Percentiles rank a stretch among this genome's conserved stretches.
These are phyloP conservation scores for Empidonax traillii DNA, from an alignment of 2,113 vertebrate species.

Conservation along the genomic window DNA sequence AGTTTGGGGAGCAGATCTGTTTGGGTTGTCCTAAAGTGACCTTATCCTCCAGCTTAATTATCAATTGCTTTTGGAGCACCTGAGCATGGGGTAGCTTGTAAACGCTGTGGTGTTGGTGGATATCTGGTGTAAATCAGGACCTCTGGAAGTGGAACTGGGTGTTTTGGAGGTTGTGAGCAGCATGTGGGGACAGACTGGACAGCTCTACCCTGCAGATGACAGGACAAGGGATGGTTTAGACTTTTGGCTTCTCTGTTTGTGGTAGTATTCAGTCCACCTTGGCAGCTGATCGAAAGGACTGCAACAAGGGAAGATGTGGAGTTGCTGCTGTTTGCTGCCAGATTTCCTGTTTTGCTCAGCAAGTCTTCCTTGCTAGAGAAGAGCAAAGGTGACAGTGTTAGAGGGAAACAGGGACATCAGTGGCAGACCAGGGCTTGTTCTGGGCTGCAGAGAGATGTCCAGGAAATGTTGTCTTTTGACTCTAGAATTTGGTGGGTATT, in stretches of 20 bases:
- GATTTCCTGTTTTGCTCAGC: not conserved
- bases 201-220: not conserved
- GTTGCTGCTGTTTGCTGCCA: not conserved
- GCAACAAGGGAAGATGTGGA: not conserved
- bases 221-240: not conserved
- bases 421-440: not conserved
- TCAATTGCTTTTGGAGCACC: not conserved
- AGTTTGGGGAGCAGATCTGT: not conserved
- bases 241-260: not conserved
- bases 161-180: not conserved
- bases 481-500: not conserved
- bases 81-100: not conserved
- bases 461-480: not conserved
- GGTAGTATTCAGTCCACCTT: not conserved
- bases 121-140: not conserved
- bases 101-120: not conserved
- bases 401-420: not conserved
- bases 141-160: not conserved
- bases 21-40: not conserved
- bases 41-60: not conserved
- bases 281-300: not conserved
- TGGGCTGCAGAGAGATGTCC: not conserved
- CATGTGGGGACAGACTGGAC: not conserved
- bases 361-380: not conserved
- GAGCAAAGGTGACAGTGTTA: not conserved